Percentiles rank a stretch among this genome's conserved stretches.
Evolutionary conservation across 2,888 invertebrate species (phyloP).

Genomic region (Epinotia nisella): DNA sequence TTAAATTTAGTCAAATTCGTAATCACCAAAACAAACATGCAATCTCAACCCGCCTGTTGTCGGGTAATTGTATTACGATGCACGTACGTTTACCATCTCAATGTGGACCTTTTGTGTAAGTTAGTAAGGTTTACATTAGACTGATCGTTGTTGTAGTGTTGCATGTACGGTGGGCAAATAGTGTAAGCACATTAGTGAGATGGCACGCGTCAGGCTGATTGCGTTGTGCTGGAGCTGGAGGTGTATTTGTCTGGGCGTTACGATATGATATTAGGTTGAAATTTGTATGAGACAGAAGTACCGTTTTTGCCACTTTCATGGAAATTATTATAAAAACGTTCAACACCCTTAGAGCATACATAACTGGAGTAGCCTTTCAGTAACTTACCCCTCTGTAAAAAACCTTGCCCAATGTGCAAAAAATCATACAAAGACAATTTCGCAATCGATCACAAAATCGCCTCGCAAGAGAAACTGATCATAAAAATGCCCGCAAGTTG

Average conservation of each 20-base stretch:
- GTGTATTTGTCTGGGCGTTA: background rate
- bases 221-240: slow-evolving; percentile 18
- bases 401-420: too few relatives aligned
- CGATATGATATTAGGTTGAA: background rate
- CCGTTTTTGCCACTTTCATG: too few relatives aligned
- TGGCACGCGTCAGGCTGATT: slow-evolving; percentile 33
- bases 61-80: slow-evolving; percentile 28
- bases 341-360: too few relatives aligned
- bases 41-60: slow-evolving; percentile 32
- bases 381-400: too few relatives aligned
- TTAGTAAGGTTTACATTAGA: slow-evolving; percentile 1
- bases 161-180: slow-evolving; percentile 33
- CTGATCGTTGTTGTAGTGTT: background rate
- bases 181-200: slow-evolving; percentile 32
- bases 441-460: too few relatives aligned
- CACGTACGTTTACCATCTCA: background rate
- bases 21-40: slow-evolving; percentile 33
- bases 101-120: slow-evolving; percentile 6
- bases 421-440: too few relatives aligned
- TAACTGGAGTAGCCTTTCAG: too few relatives aligned
- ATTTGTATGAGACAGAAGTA: background rate
- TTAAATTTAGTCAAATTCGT: slow-evolving; percentile 33
- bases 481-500: too few relatives aligned
- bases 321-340: too few relatives aligned
- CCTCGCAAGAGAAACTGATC: too few relatives aligned